phyloP scores from a whole-genome alignment of 1,140 invertebrate genomes.

The Zaprionus davidi region DNA sequence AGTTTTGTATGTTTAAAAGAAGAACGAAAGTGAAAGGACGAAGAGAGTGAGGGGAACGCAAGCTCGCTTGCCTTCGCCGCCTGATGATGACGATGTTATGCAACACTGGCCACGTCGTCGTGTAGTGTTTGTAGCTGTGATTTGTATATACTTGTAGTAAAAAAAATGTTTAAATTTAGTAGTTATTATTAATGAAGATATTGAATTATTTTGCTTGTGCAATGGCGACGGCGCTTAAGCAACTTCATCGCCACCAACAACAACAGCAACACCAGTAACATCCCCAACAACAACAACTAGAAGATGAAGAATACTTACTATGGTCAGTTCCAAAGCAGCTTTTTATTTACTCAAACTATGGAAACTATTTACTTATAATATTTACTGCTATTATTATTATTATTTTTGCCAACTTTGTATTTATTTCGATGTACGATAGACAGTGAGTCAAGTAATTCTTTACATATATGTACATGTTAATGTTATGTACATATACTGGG shows the following conservation, averaged over 20 bases:
- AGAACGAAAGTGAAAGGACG: slow-evolving; percentile 9
- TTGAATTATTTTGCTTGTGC: slow-evolving; percentile 53
- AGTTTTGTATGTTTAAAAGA: slow-evolving; percentile 16
- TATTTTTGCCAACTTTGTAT: slow-evolving; percentile 78
- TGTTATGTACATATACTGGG: too few species aligned
- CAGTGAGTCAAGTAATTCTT: too few species aligned
- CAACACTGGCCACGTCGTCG: slow-evolving; percentile 59
- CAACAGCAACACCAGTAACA: slow-evolving; percentile 24
- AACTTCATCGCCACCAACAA: slow-evolving; percentile 25
- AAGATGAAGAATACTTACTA: slow-evolving; percentile 18
- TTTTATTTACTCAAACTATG: slow-evolving; percentile 36
- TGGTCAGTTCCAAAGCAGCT: slow-evolving; percentile 71
- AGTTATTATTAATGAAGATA: slow-evolving; percentile 69
- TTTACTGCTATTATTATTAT: slow-evolving; percentile 23
- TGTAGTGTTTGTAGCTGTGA: slow-evolving; percentile 81
- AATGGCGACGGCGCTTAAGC: slow-evolving; percentile 25
- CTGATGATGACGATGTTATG: slow-evolving; percentile 44
- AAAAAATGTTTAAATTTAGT: slow-evolving; percentile 76
- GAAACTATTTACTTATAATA: slow-evolving; percentile 32
- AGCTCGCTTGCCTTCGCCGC: slow-evolving; percentile 1
- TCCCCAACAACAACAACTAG: slow-evolving; percentile 21
- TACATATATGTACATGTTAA: too few species aligned
- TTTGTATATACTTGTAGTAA: slow-evolving; percentile 78
- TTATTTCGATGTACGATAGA: slow-evolving; percentile 50
- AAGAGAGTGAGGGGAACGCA: not conserved